Percentiles rank a stretch among this genome's conserved stretches.
Evolutionary conservation across 1,140 invertebrate species (phyloP).

Genomic region (Drosophila ercepeae): DNA sequence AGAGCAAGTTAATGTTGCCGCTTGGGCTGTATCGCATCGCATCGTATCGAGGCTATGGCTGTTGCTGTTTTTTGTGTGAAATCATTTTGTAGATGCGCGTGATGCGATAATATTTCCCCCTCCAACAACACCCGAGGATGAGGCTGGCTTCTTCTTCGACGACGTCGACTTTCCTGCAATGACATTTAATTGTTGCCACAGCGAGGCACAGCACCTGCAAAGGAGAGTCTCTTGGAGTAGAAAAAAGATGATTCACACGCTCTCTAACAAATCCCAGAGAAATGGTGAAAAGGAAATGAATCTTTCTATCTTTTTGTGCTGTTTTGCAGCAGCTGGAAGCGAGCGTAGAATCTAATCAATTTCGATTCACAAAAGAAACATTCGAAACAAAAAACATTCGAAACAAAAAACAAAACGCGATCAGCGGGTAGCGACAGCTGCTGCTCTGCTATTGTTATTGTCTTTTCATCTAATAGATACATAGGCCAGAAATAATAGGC

Average conservation of each 20-base stretch:
- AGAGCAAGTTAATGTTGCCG: slow-evolving; percentile 53
- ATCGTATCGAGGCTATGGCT: slow-evolving; percentile 21
- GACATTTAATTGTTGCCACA: slow-evolving; percentile 28
- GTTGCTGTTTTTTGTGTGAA: slow-evolving; percentile 53
- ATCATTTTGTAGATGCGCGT: slow-evolving; percentile 73
- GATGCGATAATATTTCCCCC: slow-evolving; percentile 62
- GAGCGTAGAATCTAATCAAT: slow-evolving; percentile 34
- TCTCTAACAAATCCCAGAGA: not conserved
- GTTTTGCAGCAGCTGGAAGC: slow-evolving; percentile 26
- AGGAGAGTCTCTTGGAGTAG: not conserved
- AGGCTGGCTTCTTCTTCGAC: too few relatives aligned
- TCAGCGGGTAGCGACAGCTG: slow-evolving; percentile 13
- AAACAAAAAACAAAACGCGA: too few relatives aligned
- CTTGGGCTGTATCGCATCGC: slow-evolving; percentile 9
- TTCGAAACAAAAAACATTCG: too few relatives aligned
- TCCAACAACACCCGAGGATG: too few relatives aligned
- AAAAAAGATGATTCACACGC: slow-evolving; percentile 16
- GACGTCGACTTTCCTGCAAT: slow-evolving; percentile 31
- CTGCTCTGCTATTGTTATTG: slow-evolving; percentile 23
- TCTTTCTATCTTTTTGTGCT: slow-evolving; percentile 16
- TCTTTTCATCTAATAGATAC: slow-evolving; percentile 26
- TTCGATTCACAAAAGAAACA: slow-evolving; percentile 18
- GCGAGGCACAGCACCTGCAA: slow-evolving; percentile 21
- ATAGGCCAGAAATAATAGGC: too few relatives aligned
- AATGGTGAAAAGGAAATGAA: slow-evolving; percentile 2